Evolutionary conservation across 2,797 vertebrate genomes (phyloP).

Genomic region (Myripristis murdjan): DNA sequence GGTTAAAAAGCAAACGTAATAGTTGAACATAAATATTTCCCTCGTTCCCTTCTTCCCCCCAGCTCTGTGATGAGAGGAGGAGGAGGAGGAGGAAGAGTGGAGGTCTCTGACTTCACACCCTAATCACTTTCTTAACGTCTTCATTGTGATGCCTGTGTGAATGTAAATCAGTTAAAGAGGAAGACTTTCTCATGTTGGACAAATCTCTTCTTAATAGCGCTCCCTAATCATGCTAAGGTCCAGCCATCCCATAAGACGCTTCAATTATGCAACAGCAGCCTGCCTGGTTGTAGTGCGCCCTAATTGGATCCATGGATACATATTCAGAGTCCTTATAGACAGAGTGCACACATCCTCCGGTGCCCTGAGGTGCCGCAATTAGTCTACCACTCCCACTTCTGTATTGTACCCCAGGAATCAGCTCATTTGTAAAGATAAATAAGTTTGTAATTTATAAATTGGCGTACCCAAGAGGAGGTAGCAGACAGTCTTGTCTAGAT

Average conservation of each 20-base stretch:
- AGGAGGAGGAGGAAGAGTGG: too few relatives aligned
- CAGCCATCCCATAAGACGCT: constrained; percentile 26
- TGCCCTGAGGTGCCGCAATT: constrained; percentile 59
- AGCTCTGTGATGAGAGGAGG: background rate
- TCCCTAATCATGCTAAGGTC: constrained; percentile 31
- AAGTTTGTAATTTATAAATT: constrained; percentile 47
- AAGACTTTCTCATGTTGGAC: constrained; percentile 10
- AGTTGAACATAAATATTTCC: background rate
- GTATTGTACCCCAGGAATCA: constrained; percentile 35
- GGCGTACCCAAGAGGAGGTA: constrained; percentile 11
- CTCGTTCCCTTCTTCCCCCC: background rate
- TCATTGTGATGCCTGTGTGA: constrained; percentile 2
- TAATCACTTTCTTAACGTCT: background rate
- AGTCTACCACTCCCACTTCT: constrained; percentile 38
- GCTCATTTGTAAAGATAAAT: constrained; percentile 41
- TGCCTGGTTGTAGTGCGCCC: constrained; percentile 47
- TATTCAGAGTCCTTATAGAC: constrained; percentile 45
- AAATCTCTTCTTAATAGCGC: constrained; percentile 22
- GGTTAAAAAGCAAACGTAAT: background rate
- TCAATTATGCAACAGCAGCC: constrained; percentile 69
- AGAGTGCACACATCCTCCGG: constrained; percentile 42
- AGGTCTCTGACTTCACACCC: background rate
- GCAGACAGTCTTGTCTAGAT: background rate
- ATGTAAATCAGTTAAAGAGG: constrained; percentile 15
- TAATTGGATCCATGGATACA: constrained; percentile 65